phyloP scores from a whole-genome alignment of 2,113 vertebrate genomes.

The Corythornis cristatus region DNA sequence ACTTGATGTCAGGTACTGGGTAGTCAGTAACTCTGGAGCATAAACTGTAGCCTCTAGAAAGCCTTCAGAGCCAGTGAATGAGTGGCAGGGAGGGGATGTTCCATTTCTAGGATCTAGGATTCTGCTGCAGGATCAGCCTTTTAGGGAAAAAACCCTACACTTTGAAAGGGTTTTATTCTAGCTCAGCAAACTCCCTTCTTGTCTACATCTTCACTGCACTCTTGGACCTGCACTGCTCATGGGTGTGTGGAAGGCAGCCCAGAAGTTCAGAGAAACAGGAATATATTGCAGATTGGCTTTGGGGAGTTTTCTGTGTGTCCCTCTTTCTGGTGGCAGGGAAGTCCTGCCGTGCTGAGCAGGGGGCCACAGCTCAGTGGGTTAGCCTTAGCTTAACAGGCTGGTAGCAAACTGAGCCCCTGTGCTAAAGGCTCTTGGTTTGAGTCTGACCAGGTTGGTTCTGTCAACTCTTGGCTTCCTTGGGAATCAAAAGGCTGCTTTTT shows the following conservation, averaged over 20 bases:
- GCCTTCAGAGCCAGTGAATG: background rate
- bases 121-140: background rate
- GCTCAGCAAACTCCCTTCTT: background rate
- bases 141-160: background rate
- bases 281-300: background rate
- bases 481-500: background rate
- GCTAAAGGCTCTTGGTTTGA: background rate
- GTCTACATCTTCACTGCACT: background rate
- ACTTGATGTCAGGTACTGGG: background rate
- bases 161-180: background rate
- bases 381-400: background rate
- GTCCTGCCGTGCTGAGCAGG: fast-evolving
- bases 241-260: background rate
- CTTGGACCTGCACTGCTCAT: background rate
- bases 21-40: background rate
- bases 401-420: background rate
- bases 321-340: fast-evolving
- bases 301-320: background rate
- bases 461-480: background rate
- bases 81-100: background rate
- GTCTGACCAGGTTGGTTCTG: background rate
- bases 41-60: background rate
- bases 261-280: fast-evolving
- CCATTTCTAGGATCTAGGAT: background rate
- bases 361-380: background rate